Percentiles rank a stretch among this genome's conserved stretches.
phyloP scores from a whole-genome alignment of 2,888 invertebrate genomes.

The Drosophila yooni region DNA sequence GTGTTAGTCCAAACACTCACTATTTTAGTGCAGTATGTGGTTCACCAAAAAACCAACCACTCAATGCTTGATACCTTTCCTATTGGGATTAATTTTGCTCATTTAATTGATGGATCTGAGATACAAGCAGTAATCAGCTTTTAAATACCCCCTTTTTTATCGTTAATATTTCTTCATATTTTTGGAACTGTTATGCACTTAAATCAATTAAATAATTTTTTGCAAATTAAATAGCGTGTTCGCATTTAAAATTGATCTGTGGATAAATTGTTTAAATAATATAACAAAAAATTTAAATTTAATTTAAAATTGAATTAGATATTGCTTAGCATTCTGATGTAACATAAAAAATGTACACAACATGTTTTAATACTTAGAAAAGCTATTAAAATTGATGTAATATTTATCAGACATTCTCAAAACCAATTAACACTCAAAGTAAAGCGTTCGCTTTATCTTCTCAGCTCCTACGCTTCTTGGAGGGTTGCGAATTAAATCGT shows the following conservation, averaged over 20 bases:
- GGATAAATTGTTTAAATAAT: not conserved
- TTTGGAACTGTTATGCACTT: not conserved
- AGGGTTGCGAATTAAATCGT: not conserved
- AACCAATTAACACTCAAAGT: not conserved
- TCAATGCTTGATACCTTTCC: not conserved
- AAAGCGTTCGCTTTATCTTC: not conserved
- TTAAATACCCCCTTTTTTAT: not conserved
- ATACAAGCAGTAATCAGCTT: not conserved
- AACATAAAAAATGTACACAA: not conserved
- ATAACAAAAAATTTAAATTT: not conserved
- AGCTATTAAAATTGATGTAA: too few species aligned
- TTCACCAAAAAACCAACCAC: not conserved
- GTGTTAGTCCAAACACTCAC: constrained; percentile 1
- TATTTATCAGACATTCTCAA: not conserved
- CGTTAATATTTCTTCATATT: not conserved
- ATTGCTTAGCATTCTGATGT: not conserved
- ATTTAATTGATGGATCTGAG: not conserved
- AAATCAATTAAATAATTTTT: not conserved
- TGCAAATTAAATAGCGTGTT: not conserved
- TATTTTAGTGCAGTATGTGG: not conserved
- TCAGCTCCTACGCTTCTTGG: not conserved
- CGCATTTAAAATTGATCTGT: not conserved
- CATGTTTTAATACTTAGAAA: too few species aligned
- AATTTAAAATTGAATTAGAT: not conserved
- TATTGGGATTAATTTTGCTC: constrained; percentile 2